Conservation (phyloP, 2,113 vertebrate genomes). For the Ranitomeya variabilis region DNA sequence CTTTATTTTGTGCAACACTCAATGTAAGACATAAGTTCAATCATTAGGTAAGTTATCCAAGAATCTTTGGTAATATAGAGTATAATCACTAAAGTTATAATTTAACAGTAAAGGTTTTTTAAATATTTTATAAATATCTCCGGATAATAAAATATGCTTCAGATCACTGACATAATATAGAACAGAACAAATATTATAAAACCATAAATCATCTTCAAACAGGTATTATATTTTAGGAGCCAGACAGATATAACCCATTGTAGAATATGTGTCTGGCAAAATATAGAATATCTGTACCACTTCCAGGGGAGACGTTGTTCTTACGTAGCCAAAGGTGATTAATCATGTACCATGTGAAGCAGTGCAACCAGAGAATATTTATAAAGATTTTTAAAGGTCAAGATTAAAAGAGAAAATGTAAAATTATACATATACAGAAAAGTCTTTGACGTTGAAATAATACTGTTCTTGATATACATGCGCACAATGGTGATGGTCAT, state of each 20-base stretch:
- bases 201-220: conserved; percentile 9
- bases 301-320: neutral
- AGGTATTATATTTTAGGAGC: neutral
- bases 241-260: neutral
- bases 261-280: conserved; percentile 18
- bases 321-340: conserved; percentile 16
- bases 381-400: conserved; percentile 13
- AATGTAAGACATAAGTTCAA: too few species aligned
- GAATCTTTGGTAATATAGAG: too few species aligned
- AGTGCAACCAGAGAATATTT: neutral
- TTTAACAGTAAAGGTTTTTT: too few species aligned
- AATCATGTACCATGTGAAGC: conserved; percentile 5
- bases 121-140: neutral
- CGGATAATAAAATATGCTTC: neutral
- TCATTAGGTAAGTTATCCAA: too few species aligned
- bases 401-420: neutral
- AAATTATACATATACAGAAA: neutral
- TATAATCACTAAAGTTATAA: too few species aligned
- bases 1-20: too few species aligned
- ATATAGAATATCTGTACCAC: neutral
- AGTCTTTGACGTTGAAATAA: neutral
- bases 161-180: neutral
- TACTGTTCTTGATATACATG: neutral
- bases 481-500: neutral
- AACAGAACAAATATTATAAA: neutral